Evolutionary conservation across 2,797 vertebrate species (phyloP), one percentile per base, ranked within the genome.

Genomic region (Cuniculus paca): DNA sequence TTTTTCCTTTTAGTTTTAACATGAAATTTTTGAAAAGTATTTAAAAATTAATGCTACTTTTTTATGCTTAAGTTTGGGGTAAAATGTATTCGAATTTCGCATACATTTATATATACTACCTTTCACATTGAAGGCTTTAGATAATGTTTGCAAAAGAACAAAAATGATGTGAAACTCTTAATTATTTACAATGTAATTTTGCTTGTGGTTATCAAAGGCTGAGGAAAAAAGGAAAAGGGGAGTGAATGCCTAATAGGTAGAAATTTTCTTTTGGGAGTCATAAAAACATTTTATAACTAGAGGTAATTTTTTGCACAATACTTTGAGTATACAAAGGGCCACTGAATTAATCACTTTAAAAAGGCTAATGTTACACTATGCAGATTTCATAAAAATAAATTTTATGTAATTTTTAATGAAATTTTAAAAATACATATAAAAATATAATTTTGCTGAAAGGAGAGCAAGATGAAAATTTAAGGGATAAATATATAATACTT

Each of bases 91-190:
- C 12, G 77, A 31, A 60, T 95, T 88, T 61, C 24, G 50, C n/a
- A 39, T 56, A 63, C 2, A 48, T 92, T 50, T 9, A 19, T 65
- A 86, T 24, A 14, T 54, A 42, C 34, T 48, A 39, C 34, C 10
- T 86, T 92, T 79, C 65, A 86, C 1, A 75, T 79, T 86, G 84
- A 68, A 79, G 2, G n/a, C 10, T 56, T 86, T 56, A 52, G 56
- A 24, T 88, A 39, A 83, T 75, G 81, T 81, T 75, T 58, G 39
- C 26, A 88, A 17, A 50, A 78, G 14, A 93, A 91, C 20, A 61
- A 86, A 89, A 78, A 17, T 91, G 65, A 58, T 78, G 34, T 91
- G 50, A 81, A 89, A 93, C 86, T 79, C 24, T 91, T 87, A 61
- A 54, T 72, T 70, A 78, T n/a, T 86, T 85, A 75, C 42, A 88